These are phyloP conservation scores for Caprella mutica DNA, from an alignment of 2,888 invertebrate species.

Conservation along the genomic window DNA sequence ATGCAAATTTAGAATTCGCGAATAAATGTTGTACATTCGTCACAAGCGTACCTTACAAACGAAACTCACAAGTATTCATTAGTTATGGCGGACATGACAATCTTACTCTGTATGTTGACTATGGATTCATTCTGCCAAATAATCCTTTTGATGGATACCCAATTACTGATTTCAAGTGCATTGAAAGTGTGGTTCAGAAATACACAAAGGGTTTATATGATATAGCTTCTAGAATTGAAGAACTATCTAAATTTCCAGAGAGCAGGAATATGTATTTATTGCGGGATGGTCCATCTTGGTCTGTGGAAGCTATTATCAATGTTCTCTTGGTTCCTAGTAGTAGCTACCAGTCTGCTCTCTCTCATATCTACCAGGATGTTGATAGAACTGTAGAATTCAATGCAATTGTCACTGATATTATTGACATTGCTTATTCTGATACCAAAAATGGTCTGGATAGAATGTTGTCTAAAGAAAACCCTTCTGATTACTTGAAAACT, in stretches of 20 bases:
- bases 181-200: too few relatives aligned
- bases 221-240: background rate
- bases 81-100: slow-evolving; percentile 76
- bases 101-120: slow-evolving; percentile 66
- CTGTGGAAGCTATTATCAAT: slow-evolving; percentile 11
- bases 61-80: slow-evolving; percentile 68
- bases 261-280: slow-evolving; percentile 14
- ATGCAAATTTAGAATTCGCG: too few relatives aligned
- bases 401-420: too few relatives aligned
- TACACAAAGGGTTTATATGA: background rate
- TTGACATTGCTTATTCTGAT: too few relatives aligned
- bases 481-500: too few relatives aligned
- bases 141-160: slow-evolving; percentile 58
- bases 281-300: slow-evolving; percentile 27
- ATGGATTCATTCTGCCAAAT: slow-evolving; percentile 62
- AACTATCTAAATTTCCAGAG: background rate
- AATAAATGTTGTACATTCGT: too few relatives aligned
- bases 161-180: slow-evolving; percentile 41
- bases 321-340: background rate
- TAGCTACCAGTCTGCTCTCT: too few relatives aligned
- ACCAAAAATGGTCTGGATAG: too few relatives aligned
- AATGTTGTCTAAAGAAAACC: too few relatives aligned
- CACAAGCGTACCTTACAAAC: slow-evolving; percentile 47
- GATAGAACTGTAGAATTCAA: too few relatives aligned
- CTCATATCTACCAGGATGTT: too few relatives aligned